Conservation (phyloP, 1,140 invertebrate genomes). For the Drosophila suzukii region DNA sequence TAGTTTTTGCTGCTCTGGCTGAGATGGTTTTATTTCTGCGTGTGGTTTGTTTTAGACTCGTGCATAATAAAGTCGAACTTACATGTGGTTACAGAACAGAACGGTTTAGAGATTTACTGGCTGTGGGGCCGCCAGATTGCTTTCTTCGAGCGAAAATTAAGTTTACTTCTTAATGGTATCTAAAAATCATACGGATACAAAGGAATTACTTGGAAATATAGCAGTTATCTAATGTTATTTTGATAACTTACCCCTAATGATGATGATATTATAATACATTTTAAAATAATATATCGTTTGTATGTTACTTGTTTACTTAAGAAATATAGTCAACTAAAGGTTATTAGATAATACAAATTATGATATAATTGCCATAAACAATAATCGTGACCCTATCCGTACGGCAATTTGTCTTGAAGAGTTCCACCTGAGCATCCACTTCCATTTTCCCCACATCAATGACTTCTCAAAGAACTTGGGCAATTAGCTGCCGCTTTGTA, state of each 20-base stretch:
- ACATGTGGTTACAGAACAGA: constrained; percentile 28
- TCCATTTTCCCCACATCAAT: constrained; percentile 37
- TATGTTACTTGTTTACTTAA: too few species aligned
- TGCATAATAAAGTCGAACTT: constrained; percentile 64
- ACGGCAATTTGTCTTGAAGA: neutral
- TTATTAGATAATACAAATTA: neutral
- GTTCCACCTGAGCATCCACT: neutral
- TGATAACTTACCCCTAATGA: neutral
- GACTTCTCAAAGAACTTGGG: constrained; percentile 43
- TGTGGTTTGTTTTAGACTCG: constrained; percentile 37
- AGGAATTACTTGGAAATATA: neutral
- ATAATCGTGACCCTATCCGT: neutral
- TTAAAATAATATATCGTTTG: too few species aligned
- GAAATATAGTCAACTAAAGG: too few species aligned
- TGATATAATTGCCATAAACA: neutral
- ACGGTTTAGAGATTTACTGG: constrained; percentile 16
- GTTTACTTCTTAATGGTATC: neutral
- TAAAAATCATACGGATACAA: neutral
- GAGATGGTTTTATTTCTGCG: constrained; percentile 53
- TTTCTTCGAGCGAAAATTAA: neutral
- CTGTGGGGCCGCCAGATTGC: neutral
- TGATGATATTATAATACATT: too few species aligned
- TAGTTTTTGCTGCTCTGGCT: constrained; percentile 65
- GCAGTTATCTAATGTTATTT: neutral
- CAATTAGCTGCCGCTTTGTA: constrained; percentile 80